phyloP scores from a whole-genome alignment of 2,797 vertebrate genomes.

The Cryptoblepharus egeriae region DNA sequence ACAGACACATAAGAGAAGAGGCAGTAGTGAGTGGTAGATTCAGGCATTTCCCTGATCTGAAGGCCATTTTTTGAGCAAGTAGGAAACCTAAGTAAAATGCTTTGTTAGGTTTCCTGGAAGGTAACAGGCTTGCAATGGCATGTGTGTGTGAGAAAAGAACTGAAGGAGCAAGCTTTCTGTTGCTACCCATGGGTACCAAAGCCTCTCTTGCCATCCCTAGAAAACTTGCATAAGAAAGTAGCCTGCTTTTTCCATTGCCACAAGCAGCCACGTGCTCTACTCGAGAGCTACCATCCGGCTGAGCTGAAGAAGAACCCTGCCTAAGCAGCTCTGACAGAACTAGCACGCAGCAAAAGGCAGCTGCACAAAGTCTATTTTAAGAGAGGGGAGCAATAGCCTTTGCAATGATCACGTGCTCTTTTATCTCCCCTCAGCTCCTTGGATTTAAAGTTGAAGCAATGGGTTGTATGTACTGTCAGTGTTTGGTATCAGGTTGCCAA shows the following conservation, averaged over 20 bases:
- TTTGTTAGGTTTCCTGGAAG: not conserved
- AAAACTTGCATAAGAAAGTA: not conserved
- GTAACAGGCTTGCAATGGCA: not conserved
- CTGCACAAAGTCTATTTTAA: slow-evolving; percentile 5
- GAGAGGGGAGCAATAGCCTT: not conserved
- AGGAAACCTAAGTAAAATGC: not conserved
- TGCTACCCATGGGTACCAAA: not conserved
- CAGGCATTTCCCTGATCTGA: not conserved
- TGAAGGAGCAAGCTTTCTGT: not conserved
- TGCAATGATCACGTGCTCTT: not conserved
- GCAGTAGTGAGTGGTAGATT: too few species aligned
- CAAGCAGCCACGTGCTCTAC: not conserved
- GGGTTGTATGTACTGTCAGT: not conserved
- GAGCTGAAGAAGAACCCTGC: not conserved
- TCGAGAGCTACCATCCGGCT: not conserved
- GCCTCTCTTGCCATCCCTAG: not conserved
- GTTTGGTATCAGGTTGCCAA: not conserved
- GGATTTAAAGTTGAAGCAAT: not conserved
- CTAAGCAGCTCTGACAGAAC: slow-evolving; percentile 18
- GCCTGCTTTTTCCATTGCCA: not conserved
- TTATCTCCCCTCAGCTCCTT: not conserved
- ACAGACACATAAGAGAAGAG: too few species aligned
- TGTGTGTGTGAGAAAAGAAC: not conserved
- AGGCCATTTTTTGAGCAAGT: not conserved
- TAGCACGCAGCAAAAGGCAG: slow-evolving; percentile 14